A percentile compares a stretch with the other conserved stretches of the same genome.
phyloP scores from a whole-genome alignment of 2,888 invertebrate genomes.

The Andrena dorsata region DNA sequence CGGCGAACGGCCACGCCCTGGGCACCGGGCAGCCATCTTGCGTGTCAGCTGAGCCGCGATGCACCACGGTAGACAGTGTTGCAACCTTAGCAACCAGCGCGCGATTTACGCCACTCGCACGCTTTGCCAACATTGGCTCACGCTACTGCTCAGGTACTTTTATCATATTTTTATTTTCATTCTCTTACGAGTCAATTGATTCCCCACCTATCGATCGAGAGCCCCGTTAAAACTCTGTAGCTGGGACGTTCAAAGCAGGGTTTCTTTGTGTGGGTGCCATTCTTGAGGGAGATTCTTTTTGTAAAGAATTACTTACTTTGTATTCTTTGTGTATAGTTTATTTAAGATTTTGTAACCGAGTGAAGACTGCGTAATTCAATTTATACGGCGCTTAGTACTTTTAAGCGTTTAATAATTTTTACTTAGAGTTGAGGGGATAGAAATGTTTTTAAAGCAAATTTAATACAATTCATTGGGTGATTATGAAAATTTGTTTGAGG shows the following conservation, averaged over 20 bases:
- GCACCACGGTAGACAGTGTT: conserved; percentile 80
- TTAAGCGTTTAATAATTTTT: too few species aligned
- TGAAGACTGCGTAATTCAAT: too few species aligned
- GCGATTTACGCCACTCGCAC: conserved; percentile 35
- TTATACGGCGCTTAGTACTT: too few species aligned
- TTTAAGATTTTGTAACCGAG: too few species aligned
- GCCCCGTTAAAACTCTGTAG: not conserved
- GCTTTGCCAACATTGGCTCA: conserved; percentile 69
- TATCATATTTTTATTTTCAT: conserved; percentile 46
- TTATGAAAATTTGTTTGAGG: too few species aligned
- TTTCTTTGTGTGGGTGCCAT: not conserved
- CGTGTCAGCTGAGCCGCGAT: conserved; percentile 76
- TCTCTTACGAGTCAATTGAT: not conserved
- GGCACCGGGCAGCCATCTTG: conserved; percentile 82
- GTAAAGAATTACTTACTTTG: not conserved
- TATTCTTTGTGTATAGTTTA: not conserved
- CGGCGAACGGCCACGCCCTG: conserved; percentile 81
- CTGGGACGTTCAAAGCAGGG: too few species aligned
- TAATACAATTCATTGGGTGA: too few species aligned
- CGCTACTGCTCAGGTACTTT: conserved; percentile 74
- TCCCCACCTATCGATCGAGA: not conserved
- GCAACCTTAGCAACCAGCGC: conserved; percentile 70
- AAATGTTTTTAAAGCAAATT: too few species aligned
- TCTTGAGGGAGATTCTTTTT: not conserved
- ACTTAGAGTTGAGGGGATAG: too few species aligned